phyloP scores from a whole-genome alignment of 2,113 vertebrate species.

The Gavialis gangeticus region DNA sequence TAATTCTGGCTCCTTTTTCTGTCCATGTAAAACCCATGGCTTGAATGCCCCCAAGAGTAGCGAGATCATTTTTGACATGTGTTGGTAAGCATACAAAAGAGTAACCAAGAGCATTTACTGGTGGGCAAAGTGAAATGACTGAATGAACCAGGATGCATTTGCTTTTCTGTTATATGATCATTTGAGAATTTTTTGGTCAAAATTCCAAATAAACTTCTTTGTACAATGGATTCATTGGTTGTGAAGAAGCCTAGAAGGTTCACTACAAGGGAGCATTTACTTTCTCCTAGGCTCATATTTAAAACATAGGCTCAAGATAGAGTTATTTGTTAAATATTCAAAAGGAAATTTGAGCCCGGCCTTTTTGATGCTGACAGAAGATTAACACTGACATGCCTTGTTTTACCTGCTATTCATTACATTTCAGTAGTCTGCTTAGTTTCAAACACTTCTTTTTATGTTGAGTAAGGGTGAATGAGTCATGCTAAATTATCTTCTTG shows the following conservation, averaged over 20 bases:
- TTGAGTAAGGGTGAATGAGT: neutral
- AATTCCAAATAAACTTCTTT: neutral
- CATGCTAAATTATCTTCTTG: neutral
- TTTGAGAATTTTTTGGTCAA: neutral
- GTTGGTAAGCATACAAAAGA: neutral
- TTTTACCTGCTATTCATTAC: neutral
- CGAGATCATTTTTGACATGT: neutral
- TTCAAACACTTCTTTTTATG: neutral
- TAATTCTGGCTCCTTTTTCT: neutral
- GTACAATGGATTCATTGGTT: neutral
- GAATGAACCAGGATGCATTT: neutral
- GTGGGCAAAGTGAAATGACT: neutral
- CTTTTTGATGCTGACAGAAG: neutral
- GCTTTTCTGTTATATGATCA: neutral
- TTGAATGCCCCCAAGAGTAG: neutral
- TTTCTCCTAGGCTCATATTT: accelerated
- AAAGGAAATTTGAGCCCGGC: neutral
- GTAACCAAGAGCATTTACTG: neutral
- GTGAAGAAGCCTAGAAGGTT: neutral
- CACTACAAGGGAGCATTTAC: neutral
- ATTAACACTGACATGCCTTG: neutral
- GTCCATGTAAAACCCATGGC: accelerated
- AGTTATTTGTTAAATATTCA: neutral
- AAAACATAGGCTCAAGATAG: neutral
- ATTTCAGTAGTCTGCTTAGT: neutral